Evolutionary conservation across 2,113 vertebrate species (phyloP), one percentile per base, ranked within the genome.

Genomic region (Ifrita kowaldi): DNA sequence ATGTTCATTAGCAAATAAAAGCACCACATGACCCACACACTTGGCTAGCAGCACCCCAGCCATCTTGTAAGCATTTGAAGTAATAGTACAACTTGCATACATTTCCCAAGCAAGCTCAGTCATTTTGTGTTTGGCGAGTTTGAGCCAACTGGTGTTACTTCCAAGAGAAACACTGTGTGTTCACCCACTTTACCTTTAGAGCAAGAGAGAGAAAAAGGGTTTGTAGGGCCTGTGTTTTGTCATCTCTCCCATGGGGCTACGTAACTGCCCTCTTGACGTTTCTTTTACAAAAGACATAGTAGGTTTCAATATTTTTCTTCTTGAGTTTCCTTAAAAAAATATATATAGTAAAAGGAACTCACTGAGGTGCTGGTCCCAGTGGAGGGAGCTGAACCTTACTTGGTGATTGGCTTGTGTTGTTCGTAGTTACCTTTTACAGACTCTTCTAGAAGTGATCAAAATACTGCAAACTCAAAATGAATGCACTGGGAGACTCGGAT

Each of bases 31-130:
- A 91, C 85, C 95, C 79, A 14, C 93, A 76, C 71, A 7, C 93
- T 94, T 94, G 96, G 90, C 93, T 63, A 37, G 87, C 76, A 23
- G 68, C 59, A 27, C 76, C 44, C 75, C 76, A 81, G 82, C 93
- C 95, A 70, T 95, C 93, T 93, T 94, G 90, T 84, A 64, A 95
- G 79, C 93, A 87, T 96, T 90, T 92, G 79, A 88, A 94, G 46
- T 47, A 76, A 67, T 28, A 65, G 46, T 68, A 57, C 56, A 70
- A 83, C 95, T 96, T 80, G n/a, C 75, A 90, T n/a, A 78, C 71
- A 69, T 92, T 96, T 93, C 95, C 65, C 74, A 85, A 76, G 84
- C 82, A 87, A 89, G 84, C 87, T 70, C 88, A 63, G 73, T 88
- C 49, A 88, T 85, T 95, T 80, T 82, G 27, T 94, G 68, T 93